These are phyloP conservation scores for Empidonax alnorum DNA, from an alignment of 2,113 vertebrate species.

Conservation along the genomic window DNA sequence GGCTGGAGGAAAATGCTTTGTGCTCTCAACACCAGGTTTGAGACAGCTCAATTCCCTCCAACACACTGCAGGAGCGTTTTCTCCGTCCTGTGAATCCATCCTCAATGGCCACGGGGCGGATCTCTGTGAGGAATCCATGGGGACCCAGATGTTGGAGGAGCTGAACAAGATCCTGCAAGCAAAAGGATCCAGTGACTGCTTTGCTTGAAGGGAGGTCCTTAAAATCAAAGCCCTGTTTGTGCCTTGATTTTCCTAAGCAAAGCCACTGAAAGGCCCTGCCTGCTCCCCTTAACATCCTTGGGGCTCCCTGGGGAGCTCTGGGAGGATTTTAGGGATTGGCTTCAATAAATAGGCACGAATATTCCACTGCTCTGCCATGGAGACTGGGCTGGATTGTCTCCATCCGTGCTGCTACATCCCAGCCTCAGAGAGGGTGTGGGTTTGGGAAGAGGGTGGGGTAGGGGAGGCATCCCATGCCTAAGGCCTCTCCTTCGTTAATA, in stretches of 20 bases:
- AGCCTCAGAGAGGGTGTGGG: background rate
- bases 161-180: background rate
- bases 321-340: background rate
- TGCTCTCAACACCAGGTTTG: background rate
- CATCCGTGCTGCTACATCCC: fast-evolving
- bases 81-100: background rate
- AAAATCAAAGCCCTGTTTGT: background rate
- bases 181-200: background rate
- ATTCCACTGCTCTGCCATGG: no score
- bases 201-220: background rate
- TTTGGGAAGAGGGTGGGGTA: background rate
- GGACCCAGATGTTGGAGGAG: background rate
- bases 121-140: fast-evolving
- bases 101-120: fast-evolving
- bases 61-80: background rate
- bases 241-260: background rate
- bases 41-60: background rate
- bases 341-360: background rate
- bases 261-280: background rate
- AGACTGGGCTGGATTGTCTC: fast-evolving
- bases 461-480: fast-evolving
- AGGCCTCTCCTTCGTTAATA: background rate
- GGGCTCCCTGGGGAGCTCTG: background rate
- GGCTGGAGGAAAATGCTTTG: background rate
- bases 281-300: fast-evolving